These are phyloP conservation scores for Dromiciops gliroides DNA, from an alignment of 2,113 vertebrate species.

Conservation along the genomic window DNA sequence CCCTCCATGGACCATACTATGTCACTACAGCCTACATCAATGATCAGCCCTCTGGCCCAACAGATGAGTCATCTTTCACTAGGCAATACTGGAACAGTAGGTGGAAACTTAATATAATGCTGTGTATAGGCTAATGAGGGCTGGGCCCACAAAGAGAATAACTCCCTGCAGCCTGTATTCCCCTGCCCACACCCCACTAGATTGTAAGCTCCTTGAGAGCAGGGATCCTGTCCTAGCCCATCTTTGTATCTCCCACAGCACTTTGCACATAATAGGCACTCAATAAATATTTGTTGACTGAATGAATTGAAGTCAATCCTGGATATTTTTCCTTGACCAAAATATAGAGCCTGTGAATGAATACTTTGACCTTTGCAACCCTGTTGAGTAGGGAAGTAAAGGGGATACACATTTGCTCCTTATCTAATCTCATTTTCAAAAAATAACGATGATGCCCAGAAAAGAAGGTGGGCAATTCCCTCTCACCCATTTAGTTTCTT, in stretches of 20 bases:
- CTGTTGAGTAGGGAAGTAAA: background rate
- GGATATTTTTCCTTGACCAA: background rate
- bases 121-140: constrained; percentile 16
- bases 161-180: constrained; percentile 4
- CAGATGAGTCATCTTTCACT: constrained; percentile 98
- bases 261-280: constrained; percentile 41
- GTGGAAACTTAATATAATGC: constrained; percentile 80
- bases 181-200: constrained; percentile 14
- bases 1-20: constrained; percentile 98
- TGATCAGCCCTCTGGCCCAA: constrained; percentile 95
- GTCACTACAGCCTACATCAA: constrained; percentile 96
- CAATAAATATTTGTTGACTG: constrained; percentile 35
- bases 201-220: background rate
- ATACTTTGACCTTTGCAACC: background rate
- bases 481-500: background rate
- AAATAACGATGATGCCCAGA: background rate
- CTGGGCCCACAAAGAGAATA: constrained; percentile 42
- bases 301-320: constrained; percentile 5
- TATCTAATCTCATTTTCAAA: background rate
- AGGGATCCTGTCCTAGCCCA: background rate
- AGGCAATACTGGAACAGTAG: constrained; percentile 93
- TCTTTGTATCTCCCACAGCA: background rate
- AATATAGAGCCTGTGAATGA: background rate
- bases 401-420: background rate
- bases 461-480: background rate